phyloP scores from a whole-genome alignment of 2,113 vertebrate species.

The Tragulus kanchil region DNA sequence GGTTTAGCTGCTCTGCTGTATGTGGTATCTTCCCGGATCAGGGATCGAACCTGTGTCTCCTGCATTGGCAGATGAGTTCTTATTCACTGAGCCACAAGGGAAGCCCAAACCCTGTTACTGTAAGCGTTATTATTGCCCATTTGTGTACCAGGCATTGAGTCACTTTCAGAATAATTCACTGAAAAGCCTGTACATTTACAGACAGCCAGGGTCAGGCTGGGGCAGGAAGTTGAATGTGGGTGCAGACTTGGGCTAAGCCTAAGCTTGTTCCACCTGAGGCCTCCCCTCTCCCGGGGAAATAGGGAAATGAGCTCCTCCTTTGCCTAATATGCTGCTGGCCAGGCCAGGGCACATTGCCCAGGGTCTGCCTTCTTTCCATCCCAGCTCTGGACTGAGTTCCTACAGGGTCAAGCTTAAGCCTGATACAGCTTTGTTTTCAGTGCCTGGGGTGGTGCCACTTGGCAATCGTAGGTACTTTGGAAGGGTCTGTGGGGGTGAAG shows the following conservation, averaged over 20 bases:
- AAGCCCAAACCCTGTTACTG: background rate
- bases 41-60: too few relatives aligned
- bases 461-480: background rate
- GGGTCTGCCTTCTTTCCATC: background rate
- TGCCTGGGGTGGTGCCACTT: background rate
- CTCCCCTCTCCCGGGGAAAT: background rate
- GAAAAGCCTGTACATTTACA: background rate
- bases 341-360: background rate
- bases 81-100: too few relatives aligned
- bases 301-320: background rate
- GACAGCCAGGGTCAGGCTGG: background rate
- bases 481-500: background rate
- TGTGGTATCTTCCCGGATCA: too few relatives aligned
- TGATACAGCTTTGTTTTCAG: background rate
- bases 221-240: background rate
- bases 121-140: background rate
- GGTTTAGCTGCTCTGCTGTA: too few relatives aligned
- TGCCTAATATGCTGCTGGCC: background rate
- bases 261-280: background rate
- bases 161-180: background rate
- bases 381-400: background rate
- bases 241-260: background rate
- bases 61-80: too few relatives aligned
- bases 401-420: background rate
- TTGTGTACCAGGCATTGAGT: background rate